Evolutionary conservation across 2,797 vertebrate genomes (phyloP).

Genomic region (Cynodonichthys magdalenae): DNA sequence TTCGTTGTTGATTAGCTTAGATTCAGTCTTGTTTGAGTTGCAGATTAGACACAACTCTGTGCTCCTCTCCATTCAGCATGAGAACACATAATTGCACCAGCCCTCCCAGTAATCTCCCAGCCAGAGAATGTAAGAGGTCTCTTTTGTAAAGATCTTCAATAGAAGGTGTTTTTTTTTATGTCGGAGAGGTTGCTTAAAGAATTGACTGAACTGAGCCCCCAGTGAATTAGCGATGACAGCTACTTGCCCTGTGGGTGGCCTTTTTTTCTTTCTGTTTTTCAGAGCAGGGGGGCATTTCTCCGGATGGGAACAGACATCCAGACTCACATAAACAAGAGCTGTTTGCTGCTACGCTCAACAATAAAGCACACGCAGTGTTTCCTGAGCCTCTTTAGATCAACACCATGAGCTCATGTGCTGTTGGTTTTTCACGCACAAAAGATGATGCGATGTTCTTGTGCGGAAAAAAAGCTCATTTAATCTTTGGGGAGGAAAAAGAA

Average conservation of each 20-base stretch:
- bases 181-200: slow-evolving; percentile 61
- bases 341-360: slow-evolving; percentile 54
- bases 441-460: slow-evolving; percentile 64
- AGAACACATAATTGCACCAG: slow-evolving; percentile 71
- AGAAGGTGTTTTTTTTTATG: slow-evolving; percentile 57
- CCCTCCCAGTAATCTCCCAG: slow-evolving; percentile 70
- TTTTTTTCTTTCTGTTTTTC: slow-evolving; percentile 27
- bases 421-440: slow-evolving; percentile 67
- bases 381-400: slow-evolving; percentile 72
- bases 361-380: slow-evolving; percentile 62
- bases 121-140: slow-evolving; percentile 65
- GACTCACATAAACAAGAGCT: slow-evolving; percentile 70
- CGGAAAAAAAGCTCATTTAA: slow-evolving; percentile 51
- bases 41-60: slow-evolving; percentile 72
- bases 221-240: slow-evolving; percentile 69
- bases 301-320: slow-evolving; percentile 61
- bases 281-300: slow-evolving; percentile 61
- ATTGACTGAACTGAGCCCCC: slow-evolving; percentile 60
- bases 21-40: slow-evolving; percentile 79
- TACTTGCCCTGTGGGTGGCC: slow-evolving; percentile 77
- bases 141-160: slow-evolving; percentile 71
- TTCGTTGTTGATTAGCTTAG: slow-evolving; percentile 71
- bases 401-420: slow-evolving; percentile 70
- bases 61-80: slow-evolving; percentile 66
- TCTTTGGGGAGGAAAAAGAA: slow-evolving; percentile 22